Percentiles rank a stretch among this genome's conserved stretches.
phyloP scores from a whole-genome alignment of 2,113 vertebrate genomes.

The Tiliqua scincoides region DNA sequence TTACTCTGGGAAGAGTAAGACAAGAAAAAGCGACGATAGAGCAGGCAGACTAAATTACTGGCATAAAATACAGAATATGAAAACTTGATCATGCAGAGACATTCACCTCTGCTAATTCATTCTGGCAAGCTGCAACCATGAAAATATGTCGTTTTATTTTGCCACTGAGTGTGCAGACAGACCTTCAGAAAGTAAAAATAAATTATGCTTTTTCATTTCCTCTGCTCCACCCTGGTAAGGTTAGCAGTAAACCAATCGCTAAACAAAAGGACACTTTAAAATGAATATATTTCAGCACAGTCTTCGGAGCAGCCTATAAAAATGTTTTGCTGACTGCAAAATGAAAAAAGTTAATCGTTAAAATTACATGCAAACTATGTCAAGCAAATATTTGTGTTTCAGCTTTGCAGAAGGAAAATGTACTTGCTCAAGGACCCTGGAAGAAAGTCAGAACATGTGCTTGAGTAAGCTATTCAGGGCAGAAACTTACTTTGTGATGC shows the following conservation, averaged over 20 bases:
- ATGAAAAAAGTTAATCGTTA: conserved; percentile 10
- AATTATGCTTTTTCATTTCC: background rate
- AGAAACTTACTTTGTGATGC: background rate
- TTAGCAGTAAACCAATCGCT: background rate
- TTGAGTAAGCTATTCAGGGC: background rate
- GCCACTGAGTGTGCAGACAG: background rate
- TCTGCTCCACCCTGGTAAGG: background rate
- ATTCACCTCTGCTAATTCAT: conserved; percentile 20
- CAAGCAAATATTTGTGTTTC: background rate
- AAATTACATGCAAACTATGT: background rate
- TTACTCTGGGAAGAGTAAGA: conserved; percentile 55
- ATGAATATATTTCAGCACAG: background rate
- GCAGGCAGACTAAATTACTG: conserved; percentile 27
- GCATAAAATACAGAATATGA: conserved; percentile 18
- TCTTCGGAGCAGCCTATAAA: rapidly evolving
- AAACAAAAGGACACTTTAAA: background rate
- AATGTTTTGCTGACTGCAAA: conserved; percentile 11
- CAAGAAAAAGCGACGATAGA: conserved; percentile 47
- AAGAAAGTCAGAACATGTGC: background rate
- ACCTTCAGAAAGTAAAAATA: conserved; percentile 19
- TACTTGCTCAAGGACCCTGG: background rate
- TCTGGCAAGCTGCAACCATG: conserved; percentile 25
- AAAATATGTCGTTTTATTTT: conserved; percentile 51
- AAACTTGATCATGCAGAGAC: conserved; percentile 38
- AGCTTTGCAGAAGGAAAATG: background rate